Evolutionary conservation across 2,888 invertebrate species (phyloP).

Genomic region (Archaeoteleia sp.): DNA sequence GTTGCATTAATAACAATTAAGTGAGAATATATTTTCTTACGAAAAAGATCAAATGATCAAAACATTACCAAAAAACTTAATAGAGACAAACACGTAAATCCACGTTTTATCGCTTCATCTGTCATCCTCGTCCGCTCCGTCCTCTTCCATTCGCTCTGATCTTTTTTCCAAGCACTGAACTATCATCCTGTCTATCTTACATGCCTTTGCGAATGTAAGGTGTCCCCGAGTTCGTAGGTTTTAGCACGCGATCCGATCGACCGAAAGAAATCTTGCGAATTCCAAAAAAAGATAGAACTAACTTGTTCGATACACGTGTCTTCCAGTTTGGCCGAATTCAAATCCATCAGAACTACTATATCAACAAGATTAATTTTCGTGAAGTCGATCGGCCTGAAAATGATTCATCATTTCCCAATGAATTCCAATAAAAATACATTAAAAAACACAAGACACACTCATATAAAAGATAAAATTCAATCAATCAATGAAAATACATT

Average conservation of each 20-base stretch:
- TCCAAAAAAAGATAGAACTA: constrained; percentile 65
- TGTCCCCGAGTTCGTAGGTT: constrained; percentile 53
- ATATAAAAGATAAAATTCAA: too few species aligned
- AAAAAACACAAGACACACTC: too few species aligned
- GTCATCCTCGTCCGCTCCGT: constrained; percentile 43
- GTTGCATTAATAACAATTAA: too few species aligned
- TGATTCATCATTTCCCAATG: background rate
- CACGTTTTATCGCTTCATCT: constrained; percentile 48
- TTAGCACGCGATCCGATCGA: constrained; percentile 56
- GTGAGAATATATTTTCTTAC: too few species aligned
- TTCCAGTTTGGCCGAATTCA: constrained; percentile 67
- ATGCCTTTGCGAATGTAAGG: constrained; percentile 51
- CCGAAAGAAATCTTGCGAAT: constrained; percentile 68
- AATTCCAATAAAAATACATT: too few species aligned
- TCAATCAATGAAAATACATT: too few species aligned
- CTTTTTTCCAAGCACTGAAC: constrained; percentile 44
- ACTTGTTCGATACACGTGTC: constrained; percentile 71
- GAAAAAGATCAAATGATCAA: constrained; percentile 9
- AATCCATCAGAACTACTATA: constrained; percentile 64
- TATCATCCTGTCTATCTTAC: constrained; percentile 54
- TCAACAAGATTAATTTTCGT: constrained; percentile 44
- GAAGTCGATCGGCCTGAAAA: background rate
- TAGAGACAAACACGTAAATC: constrained; percentile 46
- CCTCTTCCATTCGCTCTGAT: constrained; percentile 45
- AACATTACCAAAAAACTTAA: constrained; percentile 32